Conservation (phyloP, 1,140 invertebrate genomes). For the Schlechtendalia chinensis region DNA sequence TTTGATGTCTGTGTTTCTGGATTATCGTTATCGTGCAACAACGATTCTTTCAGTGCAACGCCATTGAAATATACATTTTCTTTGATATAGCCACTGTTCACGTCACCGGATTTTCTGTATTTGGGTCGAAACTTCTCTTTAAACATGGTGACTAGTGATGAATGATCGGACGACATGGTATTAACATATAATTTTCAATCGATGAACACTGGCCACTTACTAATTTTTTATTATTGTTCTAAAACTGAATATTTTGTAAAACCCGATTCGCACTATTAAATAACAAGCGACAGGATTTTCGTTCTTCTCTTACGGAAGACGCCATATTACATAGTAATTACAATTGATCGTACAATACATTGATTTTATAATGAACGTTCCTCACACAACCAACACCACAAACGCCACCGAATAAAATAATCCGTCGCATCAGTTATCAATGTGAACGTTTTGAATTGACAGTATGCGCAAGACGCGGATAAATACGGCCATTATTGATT, state of each 20-base stretch:
- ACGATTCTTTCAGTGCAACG: slow-evolving; percentile 13
- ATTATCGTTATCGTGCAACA: slow-evolving; percentile 15
- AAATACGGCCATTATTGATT: too few species aligned
- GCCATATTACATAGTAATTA: too few species aligned
- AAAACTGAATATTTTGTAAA: not conserved
- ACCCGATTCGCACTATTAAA: not conserved
- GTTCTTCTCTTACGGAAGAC: not conserved
- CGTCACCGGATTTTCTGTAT: not conserved
- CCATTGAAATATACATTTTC: slow-evolving; percentile 43
- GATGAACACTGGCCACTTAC: not conserved
- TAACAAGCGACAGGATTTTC: too few species aligned
- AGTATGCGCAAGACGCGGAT: too few species aligned
- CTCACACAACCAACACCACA: too few species aligned
- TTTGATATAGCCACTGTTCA: slow-evolving; percentile 37
- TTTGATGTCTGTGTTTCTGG: slow-evolving; percentile 5
- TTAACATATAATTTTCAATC: too few species aligned
- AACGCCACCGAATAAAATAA: not conserved
- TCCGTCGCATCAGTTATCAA: not conserved
- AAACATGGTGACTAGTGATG: slow-evolving; percentile 18
- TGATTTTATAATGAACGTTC: too few species aligned
- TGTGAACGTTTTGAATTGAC: too few species aligned
- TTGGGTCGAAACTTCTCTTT: slow-evolving; percentile 33
- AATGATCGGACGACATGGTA: slow-evolving; percentile 8
- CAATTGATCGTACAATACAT: too few species aligned
- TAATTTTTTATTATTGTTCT: not conserved